phyloP scores from a whole-genome alignment of 2,113 vertebrate genomes.

The Arizona elegans region DNA sequence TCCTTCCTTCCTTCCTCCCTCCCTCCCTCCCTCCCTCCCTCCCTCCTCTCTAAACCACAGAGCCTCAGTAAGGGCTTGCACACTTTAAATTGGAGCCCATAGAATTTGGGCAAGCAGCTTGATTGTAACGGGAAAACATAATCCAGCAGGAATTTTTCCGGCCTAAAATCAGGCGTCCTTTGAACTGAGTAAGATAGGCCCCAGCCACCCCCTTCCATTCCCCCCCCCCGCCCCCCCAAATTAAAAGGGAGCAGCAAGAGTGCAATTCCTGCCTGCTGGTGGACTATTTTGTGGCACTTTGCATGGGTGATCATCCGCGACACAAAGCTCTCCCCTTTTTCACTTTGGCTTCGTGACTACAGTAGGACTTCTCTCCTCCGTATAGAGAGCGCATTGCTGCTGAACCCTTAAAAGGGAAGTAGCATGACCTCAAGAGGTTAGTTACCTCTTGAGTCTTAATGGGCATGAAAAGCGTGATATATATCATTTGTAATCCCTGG shows the following conservation, averaged over 20 bases:
- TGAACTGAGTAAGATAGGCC: not conserved
- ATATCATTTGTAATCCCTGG: not conserved
- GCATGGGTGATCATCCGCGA: not conserved
- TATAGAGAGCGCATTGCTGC: not conserved
- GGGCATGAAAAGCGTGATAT: not conserved
- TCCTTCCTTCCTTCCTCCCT: too few relatives aligned
- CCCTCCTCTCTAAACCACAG: not conserved
- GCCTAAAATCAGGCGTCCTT: not conserved
- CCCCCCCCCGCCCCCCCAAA: not conserved
- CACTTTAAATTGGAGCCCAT: not conserved
- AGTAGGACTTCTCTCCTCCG: not conserved
- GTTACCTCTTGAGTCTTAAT: not conserved
- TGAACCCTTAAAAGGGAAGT: not conserved
- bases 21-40: accelerated
- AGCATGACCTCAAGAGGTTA: too few relatives aligned
- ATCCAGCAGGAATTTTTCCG: not conserved
- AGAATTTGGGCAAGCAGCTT: not conserved
- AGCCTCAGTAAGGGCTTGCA: not conserved
- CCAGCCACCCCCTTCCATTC: not conserved
- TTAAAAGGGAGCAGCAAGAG: not conserved
- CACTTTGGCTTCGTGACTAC: not conserved
- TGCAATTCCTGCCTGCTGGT: not conserved
- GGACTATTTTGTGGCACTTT: not conserved
- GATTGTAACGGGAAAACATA: too few relatives aligned
- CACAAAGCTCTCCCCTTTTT: not conserved